Evolutionary conservation across 2,888 invertebrate species (phyloP).

Genomic region (Ennomos erosarius): DNA sequence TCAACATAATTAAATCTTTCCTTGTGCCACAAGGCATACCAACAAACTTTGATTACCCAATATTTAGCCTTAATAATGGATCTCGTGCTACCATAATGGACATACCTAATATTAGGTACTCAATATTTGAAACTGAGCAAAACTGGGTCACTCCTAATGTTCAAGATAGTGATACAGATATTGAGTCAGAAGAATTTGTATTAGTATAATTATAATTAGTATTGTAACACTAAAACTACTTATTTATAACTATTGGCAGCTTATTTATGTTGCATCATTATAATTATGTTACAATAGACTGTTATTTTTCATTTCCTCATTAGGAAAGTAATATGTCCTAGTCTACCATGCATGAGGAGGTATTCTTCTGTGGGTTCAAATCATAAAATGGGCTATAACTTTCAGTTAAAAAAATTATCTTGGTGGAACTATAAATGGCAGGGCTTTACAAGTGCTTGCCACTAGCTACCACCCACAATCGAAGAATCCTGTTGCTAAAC

Average conservation of each 20-base stretch:
- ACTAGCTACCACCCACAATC: too few relatives aligned
- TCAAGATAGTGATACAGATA: constrained; percentile 86
- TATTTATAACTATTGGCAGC: constrained; percentile 30
- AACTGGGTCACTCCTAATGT: constrained; percentile 76
- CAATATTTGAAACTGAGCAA: constrained; percentile 82
- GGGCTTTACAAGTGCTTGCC: too few relatives aligned
- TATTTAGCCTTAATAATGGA: constrained; percentile 93
- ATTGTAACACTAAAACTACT: constrained; percentile 27
- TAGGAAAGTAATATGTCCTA: too few relatives aligned
- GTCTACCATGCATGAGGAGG: too few relatives aligned
- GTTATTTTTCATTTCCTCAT: constrained; percentile 6
- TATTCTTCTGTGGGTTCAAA: too few relatives aligned
- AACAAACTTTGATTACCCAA: constrained; percentile 89
- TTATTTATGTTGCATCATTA: constrained; percentile 43
- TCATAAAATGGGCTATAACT: too few relatives aligned
- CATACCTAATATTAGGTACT: constrained; percentile 82
- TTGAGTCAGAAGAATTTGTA: constrained; percentile 91
- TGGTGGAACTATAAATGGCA: too few relatives aligned
- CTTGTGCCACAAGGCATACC: constrained; percentile 75
- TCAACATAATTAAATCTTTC: constrained; percentile 88
- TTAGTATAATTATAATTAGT: constrained; percentile 72
- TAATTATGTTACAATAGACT: constrained; percentile 14
- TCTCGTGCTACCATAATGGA: constrained; percentile 86
- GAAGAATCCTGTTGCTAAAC: too few relatives aligned
- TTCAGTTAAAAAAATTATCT: too few relatives aligned